A percentile compares a stretch with the other conserved stretches of the same genome.
phyloP scores from a whole-genome alignment of 2,888 invertebrate species.

The Drosophila parthenogenetica region DNA sequence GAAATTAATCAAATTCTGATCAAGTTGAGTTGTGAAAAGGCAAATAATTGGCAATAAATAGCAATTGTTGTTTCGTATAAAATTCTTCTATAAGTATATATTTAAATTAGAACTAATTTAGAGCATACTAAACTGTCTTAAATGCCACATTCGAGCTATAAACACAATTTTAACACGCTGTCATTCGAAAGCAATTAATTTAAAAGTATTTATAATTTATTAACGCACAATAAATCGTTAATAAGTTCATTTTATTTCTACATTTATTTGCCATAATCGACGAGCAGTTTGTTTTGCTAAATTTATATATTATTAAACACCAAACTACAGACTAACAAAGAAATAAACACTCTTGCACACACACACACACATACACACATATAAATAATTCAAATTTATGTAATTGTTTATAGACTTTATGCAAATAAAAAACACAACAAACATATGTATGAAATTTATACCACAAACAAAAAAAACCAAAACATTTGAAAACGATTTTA shows the following conservation, averaged over 20 bases:
- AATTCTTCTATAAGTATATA: conserved; percentile 21
- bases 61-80: conserved; percentile 24
- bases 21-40: conserved; percentile 37
- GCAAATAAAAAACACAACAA: conserved; percentile 24
- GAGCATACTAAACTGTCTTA: background rate
- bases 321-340: conserved; percentile 16
- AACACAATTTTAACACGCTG: conserved; percentile 11
- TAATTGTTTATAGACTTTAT: conserved; percentile 61
- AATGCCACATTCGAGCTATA: conserved; percentile 13
- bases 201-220: conserved; percentile 46
- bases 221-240: conserved; percentile 44
- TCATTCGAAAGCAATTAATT: conserved; percentile 41
- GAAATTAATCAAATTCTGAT: conserved; percentile 6
- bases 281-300: conserved; percentile 51
- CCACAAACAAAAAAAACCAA: conserved; percentile 33
- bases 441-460: conserved; percentile 35
- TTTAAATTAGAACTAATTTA: conserved; percentile 29
- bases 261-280: conserved; percentile 62
- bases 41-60: conserved; percentile 51
- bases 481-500: conserved; percentile 70
- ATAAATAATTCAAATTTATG: conserved; percentile 60
- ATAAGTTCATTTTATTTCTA: conserved; percentile 35
- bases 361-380: conserved; percentile 11
- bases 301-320: conserved; percentile 49
- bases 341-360: conserved; percentile 12